Base-by-base conservation (phyloP, 64 coral and sea anemone species). In the Dendronephthya gigantea region DNA sequence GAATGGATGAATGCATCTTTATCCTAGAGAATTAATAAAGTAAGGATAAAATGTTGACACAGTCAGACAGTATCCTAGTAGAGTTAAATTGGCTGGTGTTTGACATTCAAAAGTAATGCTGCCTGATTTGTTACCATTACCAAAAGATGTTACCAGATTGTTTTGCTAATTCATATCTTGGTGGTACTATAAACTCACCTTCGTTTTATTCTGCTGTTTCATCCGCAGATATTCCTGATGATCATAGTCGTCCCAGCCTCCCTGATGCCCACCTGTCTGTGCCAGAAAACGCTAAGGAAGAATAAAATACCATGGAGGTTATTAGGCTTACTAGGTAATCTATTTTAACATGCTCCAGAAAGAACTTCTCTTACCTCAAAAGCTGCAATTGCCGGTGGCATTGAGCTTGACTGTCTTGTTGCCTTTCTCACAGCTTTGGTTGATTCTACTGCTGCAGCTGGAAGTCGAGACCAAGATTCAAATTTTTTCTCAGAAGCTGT, bases 241-340 rank as follows among this genome's bases (percentile, higher is more conserved):
- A 76, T 97, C 94, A 90, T 93, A 97, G 47, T 97, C 94, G 56
- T 97, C 94, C 94, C 94, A 97, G 28, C 91, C 91, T 22, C 94
- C 94, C 52, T 93, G 91, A 72, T 97, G 91, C 36, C 94, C 91
- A 68, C 94, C 91, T 41, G 94, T 97, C 39, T 97, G 94, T 5
- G 90, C 83, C 17, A 97, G 83, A 49, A 97, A 97, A 74, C 91
- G 85, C 94, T 97, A 58, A n/a, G n/a, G 84, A 15, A 86, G 32
- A 70, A 83, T 13, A 50, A 28, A 68, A 14, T 39, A 62, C 33
- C 37, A 15, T 17, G 40, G 16, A 0, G n/a, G 32, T 50, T 35
- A 82, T 9, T n/a, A n/a, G n/a, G n/a, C n/a, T n/a, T n/a, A n/a
- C n/a, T n/a, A n/a, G n/a, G n/a, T n/a, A n/a, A n/a, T n/a, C n/a